Base-by-base conservation (phyloP, 2,797 vertebrate genomes). In the Podarcis siculus region DNA sequence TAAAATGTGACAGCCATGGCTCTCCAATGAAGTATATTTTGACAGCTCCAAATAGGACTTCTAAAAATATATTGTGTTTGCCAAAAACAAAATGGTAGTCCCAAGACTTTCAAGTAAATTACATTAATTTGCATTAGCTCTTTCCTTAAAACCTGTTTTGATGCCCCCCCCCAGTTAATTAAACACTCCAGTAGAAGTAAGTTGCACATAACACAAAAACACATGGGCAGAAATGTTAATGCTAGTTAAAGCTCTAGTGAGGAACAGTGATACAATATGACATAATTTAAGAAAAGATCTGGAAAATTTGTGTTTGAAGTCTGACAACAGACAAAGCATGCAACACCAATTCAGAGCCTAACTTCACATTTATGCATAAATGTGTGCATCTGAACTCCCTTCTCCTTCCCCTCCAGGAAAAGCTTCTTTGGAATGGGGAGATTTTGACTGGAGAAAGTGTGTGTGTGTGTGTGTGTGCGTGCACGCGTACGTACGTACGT, bases 91-190 rank as follows among this genome's bases (percentile, higher is more conserved):
- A 32, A 75, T 21, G 4, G 69, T 23, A 32, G 80, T 75, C 82
- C 61, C 69, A 69, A 32, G 73, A 78, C 86, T 86, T 79, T 8
- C 49, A 82, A 91, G 78, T 32, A 25, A 88, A 83, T 19, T 35
- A 5, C 5, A 35, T 67, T 58, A 39, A 7, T 79, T 64, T 86
- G 66, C 6, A 55, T 15, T 13, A 87, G 55, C 49, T n/a, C 89
- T 82, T 1, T 37, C 39, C 45, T 66, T 83, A 58, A 67, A 73
- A 80, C 49, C 49, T 15, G 49, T 55, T 55, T 55, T 55, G 13
- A 55, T 55, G 49, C 45, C 10, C 49, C 45, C 49, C 49, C 61
- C 75, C 91, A 94, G 90, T 90, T 93, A 94, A 83, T 92, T 93
- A 90, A 93, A 86, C 76, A 72, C 83, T 90, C 86, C 88, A 71